These are phyloP conservation scores for Antigone vipio DNA, from an alignment of 2,113 vertebrate genomes.

Conservation along the genomic window DNA sequence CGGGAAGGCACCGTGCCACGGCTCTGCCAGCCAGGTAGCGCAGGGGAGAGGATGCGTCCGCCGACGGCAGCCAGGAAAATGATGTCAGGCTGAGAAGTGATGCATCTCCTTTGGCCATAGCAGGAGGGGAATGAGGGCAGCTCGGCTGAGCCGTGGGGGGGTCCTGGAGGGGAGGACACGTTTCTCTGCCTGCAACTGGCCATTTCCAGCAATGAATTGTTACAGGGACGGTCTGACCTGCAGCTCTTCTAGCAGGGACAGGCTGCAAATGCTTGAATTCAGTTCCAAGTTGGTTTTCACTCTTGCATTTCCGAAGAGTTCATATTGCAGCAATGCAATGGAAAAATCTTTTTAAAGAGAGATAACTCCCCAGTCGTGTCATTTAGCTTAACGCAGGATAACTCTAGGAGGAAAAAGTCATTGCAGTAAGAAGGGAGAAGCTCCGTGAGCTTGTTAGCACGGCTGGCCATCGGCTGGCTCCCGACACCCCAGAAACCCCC, in stretches of 20 bases:
- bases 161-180: accelerated
- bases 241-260: neutral
- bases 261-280: neutral
- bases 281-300: neutral
- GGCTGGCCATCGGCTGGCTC: neutral
- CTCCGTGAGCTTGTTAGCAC: accelerated
- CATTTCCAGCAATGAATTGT: neutral
- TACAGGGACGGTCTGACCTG: neutral
- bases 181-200: neutral
- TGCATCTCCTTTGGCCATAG: neutral
- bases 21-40: neutral
- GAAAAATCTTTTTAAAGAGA: neutral
- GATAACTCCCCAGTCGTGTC: accelerated
- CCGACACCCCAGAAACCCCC: neutral
- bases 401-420: neutral
- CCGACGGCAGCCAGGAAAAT: neutral
- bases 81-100: neutral
- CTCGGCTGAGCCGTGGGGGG: neutral
- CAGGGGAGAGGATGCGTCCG: accelerated
- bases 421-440: neutral
- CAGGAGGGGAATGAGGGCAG: neutral
- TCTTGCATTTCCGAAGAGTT: neutral
- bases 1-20: accelerated
- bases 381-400: neutral
- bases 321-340: neutral